Conservation (phyloP, 1,140 invertebrate species). For the Drosophila nikananu region DNA sequence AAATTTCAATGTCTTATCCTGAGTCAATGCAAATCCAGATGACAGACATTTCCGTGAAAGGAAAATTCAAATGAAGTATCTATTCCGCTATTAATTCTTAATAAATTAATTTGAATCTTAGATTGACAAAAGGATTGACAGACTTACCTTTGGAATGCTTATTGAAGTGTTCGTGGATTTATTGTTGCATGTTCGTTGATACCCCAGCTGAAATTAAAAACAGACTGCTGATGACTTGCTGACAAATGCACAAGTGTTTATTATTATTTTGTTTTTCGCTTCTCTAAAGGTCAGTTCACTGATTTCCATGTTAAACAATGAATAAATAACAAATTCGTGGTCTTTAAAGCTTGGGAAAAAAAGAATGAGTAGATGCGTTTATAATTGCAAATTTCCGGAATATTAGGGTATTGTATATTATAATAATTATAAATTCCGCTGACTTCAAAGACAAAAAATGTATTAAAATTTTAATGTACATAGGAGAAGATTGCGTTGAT, state of each 20-base stretch:
- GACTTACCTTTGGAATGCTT: constrained; percentile 19
- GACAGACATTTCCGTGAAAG: neutral
- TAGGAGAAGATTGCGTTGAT: neutral
- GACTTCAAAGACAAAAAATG: too few species aligned
- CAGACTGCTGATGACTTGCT: neutral
- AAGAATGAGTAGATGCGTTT: constrained; percentile 4
- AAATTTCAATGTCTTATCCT: neutral
- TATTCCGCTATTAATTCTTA: neutral
- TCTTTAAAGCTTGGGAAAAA: neutral
- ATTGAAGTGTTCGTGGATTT: constrained; percentile 6
- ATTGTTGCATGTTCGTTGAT: neutral
- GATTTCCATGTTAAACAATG: constrained; percentile 11
- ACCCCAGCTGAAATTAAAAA: constrained; percentile 17
- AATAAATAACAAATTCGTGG: constrained; percentile 6
- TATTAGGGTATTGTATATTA: neutral
- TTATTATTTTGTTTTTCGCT: neutral
- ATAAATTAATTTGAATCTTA: neutral
- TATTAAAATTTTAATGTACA: neutral
- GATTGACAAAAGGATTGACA: too few species aligned
- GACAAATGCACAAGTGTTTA: neutral
- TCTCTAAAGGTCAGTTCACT: constrained; percentile 17
- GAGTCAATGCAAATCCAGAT: neutral
- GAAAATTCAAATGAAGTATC: neutral
- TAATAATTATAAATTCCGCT: neutral
- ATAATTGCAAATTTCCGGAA: constrained; percentile 4